Percentiles rank a stretch among this genome's conserved stretches.
Evolutionary conservation across 1,140 invertebrate genomes (phyloP).

Genomic region (Drosophila kurseongensis): DNA sequence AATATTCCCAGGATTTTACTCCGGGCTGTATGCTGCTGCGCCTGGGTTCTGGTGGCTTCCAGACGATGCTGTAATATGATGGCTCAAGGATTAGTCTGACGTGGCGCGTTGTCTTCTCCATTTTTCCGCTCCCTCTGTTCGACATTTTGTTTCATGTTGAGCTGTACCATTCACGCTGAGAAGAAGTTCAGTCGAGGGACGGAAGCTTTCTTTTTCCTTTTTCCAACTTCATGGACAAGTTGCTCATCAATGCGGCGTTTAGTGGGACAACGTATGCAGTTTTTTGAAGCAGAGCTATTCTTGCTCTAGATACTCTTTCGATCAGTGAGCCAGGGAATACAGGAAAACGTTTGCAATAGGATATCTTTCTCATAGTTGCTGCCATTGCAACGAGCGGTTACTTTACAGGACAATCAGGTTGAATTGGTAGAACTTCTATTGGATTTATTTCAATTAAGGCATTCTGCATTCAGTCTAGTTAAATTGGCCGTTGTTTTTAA

Average conservation of each 20-base stretch:
- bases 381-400: too few species aligned
- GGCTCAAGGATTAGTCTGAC: conserved; percentile 79
- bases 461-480: too few species aligned
- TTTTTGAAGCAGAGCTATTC: not conserved
- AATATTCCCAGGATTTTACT: conserved; percentile 79
- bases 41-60: conserved; percentile 36
- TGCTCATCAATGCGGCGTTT: conserved; percentile 54
- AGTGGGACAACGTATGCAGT: conserved; percentile 36
- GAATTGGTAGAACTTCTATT: too few species aligned
- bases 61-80: conserved; percentile 74
- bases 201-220: not conserved
- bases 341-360: too few species aligned
- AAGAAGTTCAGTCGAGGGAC: not conserved
- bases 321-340: not conserved
- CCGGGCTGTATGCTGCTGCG: conserved; percentile 20
- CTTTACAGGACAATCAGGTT: too few species aligned
- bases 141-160: conserved; percentile 73
- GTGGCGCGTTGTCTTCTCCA: conserved; percentile 49
- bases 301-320: not conserved
- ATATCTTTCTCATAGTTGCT: too few species aligned
- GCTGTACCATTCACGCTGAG: conserved; percentile 28
- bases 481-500: too few species aligned
- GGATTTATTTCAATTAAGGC: too few species aligned
- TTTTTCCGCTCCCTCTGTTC: conserved; percentile 64
- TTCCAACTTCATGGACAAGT: conserved; percentile 46